These are phyloP conservation scores for Arothron firmamentum DNA, from an alignment of 2,113 vertebrate genomes.

Conservation along the genomic window DNA sequence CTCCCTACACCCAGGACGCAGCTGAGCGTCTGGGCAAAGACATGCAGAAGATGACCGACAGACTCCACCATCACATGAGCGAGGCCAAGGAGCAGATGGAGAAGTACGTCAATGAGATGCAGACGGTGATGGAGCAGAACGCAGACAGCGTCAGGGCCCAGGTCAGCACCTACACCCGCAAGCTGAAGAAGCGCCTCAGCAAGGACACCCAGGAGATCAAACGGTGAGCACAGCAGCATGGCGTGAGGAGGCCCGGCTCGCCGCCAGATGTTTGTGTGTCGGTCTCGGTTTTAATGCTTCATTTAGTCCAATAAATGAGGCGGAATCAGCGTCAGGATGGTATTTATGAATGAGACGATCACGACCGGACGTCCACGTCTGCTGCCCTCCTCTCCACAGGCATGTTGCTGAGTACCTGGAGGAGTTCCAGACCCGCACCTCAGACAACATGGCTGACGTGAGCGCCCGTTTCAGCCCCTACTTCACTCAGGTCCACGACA, in stretches of 20 bases:
- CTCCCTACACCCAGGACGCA: conserved; percentile 58
- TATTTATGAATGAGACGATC: too few relatives aligned
- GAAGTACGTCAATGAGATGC: conserved; percentile 67
- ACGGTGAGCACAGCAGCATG: conserved; percentile 46
- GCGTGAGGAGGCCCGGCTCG: background rate
- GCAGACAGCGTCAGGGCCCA: conserved; percentile 51
- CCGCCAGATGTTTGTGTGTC: too few relatives aligned
- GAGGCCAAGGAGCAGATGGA: conserved; percentile 53
- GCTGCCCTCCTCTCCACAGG: too few relatives aligned
- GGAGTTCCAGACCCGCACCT: conserved; percentile 50
- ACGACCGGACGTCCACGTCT: too few relatives aligned
- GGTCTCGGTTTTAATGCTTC: too few relatives aligned
- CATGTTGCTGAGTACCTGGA: conserved; percentile 47
- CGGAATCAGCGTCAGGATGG: too few relatives aligned
- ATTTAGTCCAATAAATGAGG: too few relatives aligned
- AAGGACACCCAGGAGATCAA: conserved; percentile 74
- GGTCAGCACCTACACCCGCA: conserved; percentile 63
- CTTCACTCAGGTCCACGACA: conserved; percentile 56
- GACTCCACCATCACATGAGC: conserved; percentile 60
- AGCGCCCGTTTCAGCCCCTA: conserved; percentile 60
- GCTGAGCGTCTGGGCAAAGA: conserved; percentile 53
- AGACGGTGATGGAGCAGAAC: conserved; percentile 72
- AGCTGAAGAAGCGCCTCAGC: conserved; percentile 75
- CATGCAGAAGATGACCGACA: conserved; percentile 47
- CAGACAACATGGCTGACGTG: conserved; percentile 47